Conservation (phyloP, 2,888 invertebrate genomes). For the Saturnia japonica region DNA sequence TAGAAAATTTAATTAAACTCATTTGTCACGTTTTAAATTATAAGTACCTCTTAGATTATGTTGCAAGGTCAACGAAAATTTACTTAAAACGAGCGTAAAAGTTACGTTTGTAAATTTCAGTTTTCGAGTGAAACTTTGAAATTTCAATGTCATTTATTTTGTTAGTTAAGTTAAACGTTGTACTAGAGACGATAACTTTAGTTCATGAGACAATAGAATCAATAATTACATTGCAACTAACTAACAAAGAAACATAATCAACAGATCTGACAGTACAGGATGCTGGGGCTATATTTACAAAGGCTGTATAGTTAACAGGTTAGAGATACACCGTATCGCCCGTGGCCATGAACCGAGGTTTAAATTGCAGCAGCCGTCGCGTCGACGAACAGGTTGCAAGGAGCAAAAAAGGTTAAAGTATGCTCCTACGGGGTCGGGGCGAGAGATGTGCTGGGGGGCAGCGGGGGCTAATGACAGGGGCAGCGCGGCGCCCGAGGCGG, state of each 20-base stretch:
- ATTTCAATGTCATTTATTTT: background rate
- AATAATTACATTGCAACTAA: background rate
- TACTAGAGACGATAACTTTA: background rate
- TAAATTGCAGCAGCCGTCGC: slow-evolving; percentile 73
- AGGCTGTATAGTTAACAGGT: slow-evolving; percentile 57
- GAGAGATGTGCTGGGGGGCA: slow-evolving; percentile 30
- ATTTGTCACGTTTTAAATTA: too few relatives aligned
- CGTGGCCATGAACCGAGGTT: slow-evolving; percentile 77
- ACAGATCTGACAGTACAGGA: slow-evolving; percentile 2
- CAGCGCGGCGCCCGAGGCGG: slow-evolving; percentile 79
- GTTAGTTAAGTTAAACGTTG: background rate
- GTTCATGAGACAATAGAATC: background rate
- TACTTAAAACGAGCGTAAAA: too few relatives aligned
- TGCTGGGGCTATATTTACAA: slow-evolving; percentile 40
- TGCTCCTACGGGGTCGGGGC: slow-evolving; percentile 53
- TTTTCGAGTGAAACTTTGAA: background rate
- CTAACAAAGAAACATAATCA: slow-evolving; percentile 13
- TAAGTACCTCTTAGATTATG: too few relatives aligned
- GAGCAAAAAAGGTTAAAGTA: slow-evolving; percentile 82
- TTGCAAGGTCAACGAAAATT: too few relatives aligned
- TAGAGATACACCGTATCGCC: slow-evolving; percentile 73
- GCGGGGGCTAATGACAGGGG: slow-evolving; percentile 77
- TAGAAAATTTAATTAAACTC: too few relatives aligned
- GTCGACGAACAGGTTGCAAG: slow-evolving; percentile 78
- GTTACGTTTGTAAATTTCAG: too few relatives aligned